Percentiles rank a stretch among this genome's conserved stretches.
These are phyloP conservation scores for Eumeta japonica DNA, from an alignment of 1,140 invertebrate genomes.

Conservation along the genomic window DNA sequence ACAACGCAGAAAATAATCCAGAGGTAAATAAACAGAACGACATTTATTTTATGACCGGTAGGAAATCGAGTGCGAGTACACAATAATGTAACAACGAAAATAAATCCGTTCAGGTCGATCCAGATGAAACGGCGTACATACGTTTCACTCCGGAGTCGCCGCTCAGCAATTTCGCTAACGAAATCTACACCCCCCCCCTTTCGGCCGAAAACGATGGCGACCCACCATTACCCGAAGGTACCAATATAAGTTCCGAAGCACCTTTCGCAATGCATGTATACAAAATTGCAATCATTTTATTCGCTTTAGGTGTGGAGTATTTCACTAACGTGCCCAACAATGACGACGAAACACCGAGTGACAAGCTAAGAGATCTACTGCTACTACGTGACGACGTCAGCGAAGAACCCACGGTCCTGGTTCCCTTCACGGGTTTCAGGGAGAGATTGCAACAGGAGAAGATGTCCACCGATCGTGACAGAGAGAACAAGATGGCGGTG, in stretches of 20 bases:
- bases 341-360: conserved; percentile 29
- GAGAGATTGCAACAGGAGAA: conserved; percentile 39
- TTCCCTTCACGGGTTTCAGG: conserved; percentile 44
- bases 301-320: no score
- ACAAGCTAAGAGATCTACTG: conserved; percentile 41
- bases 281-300: no score
- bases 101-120: conserved; percentile 60
- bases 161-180: conserved; percentile 70
- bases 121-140: conserved; percentile 71
- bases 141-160: conserved; percentile 73
- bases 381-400: conserved; percentile 21
- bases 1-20: conserved; percentile 12
- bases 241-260: no score
- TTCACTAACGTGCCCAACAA: no score
- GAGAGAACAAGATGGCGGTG: conserved; percentile 12
- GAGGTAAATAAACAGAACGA: conserved; percentile 29
- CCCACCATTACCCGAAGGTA: no score
- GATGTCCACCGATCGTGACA: conserved; percentile 15
- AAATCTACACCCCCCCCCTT: conserved; percentile 72
- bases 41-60: no score
- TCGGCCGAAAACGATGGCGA: conserved; percentile 27
- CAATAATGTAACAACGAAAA: no score
- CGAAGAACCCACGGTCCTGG: conserved; percentile 33
- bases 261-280: no score
- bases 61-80: no score